Conservation (phyloP, 1,140 invertebrate genomes). For the Panulirus ornatus region DNA sequence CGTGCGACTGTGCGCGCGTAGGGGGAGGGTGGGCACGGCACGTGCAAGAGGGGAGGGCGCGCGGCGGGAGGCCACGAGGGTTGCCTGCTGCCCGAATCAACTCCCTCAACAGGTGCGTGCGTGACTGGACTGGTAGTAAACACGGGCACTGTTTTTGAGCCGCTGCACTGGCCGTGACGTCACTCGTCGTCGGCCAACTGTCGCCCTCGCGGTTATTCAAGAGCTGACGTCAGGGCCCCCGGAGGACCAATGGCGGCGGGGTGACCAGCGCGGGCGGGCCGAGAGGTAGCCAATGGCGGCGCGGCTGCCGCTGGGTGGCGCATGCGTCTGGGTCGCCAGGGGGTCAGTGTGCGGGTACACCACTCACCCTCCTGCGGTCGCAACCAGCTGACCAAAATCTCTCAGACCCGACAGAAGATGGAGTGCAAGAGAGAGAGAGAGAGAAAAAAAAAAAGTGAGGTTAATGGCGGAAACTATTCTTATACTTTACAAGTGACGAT, state of each 20-base stretch:
- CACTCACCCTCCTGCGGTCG: not conserved
- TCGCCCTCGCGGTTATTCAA: not conserved
- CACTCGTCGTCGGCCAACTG: slow-evolving; percentile 29
- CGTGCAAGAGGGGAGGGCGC: slow-evolving; percentile 10
- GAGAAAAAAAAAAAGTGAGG: too few relatives aligned
- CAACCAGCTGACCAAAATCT: too few relatives aligned
- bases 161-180: slow-evolving; percentile 14
- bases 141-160: slow-evolving; percentile 45
- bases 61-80: slow-evolving; percentile 2
- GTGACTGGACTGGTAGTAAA: slow-evolving; percentile 59
- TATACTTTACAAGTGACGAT: too few relatives aligned
- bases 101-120: slow-evolving; percentile 46
- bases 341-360: slow-evolving; percentile 46
- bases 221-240: slow-evolving; percentile 21
- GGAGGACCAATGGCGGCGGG: slow-evolving; percentile 22
- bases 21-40: not conserved
- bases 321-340: slow-evolving; percentile 26
- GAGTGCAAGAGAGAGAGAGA: too few relatives aligned
- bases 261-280: not conserved
- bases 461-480: too few relatives aligned
- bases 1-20: not conserved
- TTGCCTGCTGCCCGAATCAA: slow-evolving; percentile 15
- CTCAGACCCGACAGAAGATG: too few relatives aligned
- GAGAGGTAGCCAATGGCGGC: not conserved
- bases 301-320: not conserved